Percentiles rank a stretch among this genome's conserved stretches.
These are phyloP conservation scores for Aleiodes testaceus DNA, from an alignment of 2,888 invertebrate genomes.

Conservation along the genomic window DNA sequence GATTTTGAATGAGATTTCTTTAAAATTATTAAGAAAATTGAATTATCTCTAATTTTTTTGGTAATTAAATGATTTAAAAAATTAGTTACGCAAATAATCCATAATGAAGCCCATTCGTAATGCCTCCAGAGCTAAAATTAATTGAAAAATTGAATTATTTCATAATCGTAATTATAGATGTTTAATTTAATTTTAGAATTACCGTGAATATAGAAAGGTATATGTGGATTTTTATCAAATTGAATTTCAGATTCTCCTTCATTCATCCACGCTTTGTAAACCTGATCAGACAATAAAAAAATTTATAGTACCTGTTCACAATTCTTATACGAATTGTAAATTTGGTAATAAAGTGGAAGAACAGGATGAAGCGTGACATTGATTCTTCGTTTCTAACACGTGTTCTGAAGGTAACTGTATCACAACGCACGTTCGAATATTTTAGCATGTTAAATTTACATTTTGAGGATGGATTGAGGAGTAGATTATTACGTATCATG, in stretches of 20 bases:
- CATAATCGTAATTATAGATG: not conserved
- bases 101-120: not conserved
- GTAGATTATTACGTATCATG: too few species aligned
- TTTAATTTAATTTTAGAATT: not conserved
- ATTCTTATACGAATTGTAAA: not conserved
- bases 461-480: too few species aligned
- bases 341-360: not conserved
- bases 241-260: slow-evolving; percentile 44
- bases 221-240: slow-evolving; percentile 38
- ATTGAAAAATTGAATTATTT: not conserved
- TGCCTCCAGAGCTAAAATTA: not conserved
- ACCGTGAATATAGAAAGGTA: slow-evolving; percentile 53
- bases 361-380: not conserved
- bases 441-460: too few species aligned
- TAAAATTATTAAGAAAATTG: too few species aligned
- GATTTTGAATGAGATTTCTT: too few species aligned
- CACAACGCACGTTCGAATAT: too few species aligned
- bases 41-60: too few species aligned
- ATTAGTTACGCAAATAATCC: not conserved
- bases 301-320: not conserved
- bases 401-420: too few species aligned
- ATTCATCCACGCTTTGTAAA: slow-evolving; percentile 68
- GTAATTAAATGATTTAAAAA: too few species aligned
- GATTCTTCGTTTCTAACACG: too few species aligned
- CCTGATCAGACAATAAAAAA: slow-evolving; percentile 51